phyloP scores from a whole-genome alignment of 2,113 vertebrate species.

The Xiphophorus couchianus region DNA sequence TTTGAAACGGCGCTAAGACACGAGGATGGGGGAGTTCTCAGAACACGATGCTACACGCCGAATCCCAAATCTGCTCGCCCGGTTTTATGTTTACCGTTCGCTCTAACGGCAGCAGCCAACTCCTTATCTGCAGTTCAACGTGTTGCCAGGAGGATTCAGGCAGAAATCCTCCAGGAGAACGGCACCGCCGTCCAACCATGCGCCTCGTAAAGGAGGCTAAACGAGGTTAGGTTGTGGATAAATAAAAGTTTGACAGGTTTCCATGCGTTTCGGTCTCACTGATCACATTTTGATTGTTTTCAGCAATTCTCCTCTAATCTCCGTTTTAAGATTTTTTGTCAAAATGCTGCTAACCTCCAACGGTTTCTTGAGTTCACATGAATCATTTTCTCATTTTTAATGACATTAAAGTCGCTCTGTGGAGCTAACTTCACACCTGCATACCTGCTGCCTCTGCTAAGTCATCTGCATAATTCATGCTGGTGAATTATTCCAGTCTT shows the following conservation, averaged over 20 bases:
- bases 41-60: slow-evolving; percentile 41
- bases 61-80: slow-evolving; percentile 54
- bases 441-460: not conserved
- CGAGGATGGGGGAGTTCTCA: slow-evolving; percentile 43
- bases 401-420: not conserved
- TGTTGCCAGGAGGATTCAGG: slow-evolving; percentile 61
- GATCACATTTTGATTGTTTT: not conserved
- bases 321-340: not conserved
- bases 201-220: slow-evolving; percentile 55
- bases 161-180: slow-evolving; percentile 61
- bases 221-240: slow-evolving; percentile 51
- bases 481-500: not conserved
- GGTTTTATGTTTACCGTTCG: slow-evolving; percentile 54
- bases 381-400: slow-evolving; percentile 1
- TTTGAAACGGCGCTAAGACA: slow-evolving; percentile 50
- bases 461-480: slow-evolving; percentile 1
- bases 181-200: slow-evolving; percentile 55
- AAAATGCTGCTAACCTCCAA: not conserved
- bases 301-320: not conserved
- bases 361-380: slow-evolving; percentile 1
- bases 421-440: not conserved
- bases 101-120: slow-evolving; percentile 41
- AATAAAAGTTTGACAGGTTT: slow-evolving; percentile 28
- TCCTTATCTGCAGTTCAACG: slow-evolving; percentile 54
- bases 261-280: slow-evolving; percentile 4